Evolutionary conservation across 2,797 vertebrate species (phyloP).

Genomic region (Acanthurus lineatus): DNA sequence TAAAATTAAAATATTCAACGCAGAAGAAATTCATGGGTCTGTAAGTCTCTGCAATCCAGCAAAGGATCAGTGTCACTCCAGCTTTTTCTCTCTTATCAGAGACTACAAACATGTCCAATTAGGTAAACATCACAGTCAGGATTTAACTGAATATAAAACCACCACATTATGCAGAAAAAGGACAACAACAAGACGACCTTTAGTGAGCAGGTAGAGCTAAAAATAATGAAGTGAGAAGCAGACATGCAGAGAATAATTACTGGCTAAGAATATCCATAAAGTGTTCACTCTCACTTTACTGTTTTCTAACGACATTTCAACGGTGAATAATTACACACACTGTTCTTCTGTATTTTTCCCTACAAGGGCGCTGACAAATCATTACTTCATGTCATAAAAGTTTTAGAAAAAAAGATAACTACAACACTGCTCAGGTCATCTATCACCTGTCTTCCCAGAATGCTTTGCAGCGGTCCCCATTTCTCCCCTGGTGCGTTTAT

Average conservation of each 20-base stretch:
- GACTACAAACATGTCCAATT: slow-evolving; percentile 22
- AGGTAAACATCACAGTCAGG: slow-evolving; percentile 22
- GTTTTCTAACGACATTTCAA: slow-evolving; percentile 29
- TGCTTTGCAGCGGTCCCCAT: slow-evolving; percentile 60
- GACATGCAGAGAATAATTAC: slow-evolving; percentile 60
- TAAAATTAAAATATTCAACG: slow-evolving; percentile 3
- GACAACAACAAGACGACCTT: slow-evolving; percentile 46
- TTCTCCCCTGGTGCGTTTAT: slow-evolving; percentile 61
- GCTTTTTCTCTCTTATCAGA: slow-evolving; percentile 21
- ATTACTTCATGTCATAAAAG: slow-evolving; percentile 51
- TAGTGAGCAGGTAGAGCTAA: slow-evolving; percentile 44
- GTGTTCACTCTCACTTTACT: slow-evolving; percentile 45
- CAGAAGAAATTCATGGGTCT: background rate
- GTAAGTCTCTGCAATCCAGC: background rate
- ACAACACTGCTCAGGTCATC: slow-evolving; percentile 65
- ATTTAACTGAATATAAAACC: slow-evolving; percentile 42
- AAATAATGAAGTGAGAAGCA: slow-evolving; percentile 57
- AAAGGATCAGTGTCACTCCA: slow-evolving; percentile 8
- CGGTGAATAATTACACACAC: slow-evolving; percentile 45
- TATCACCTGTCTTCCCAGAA: slow-evolving; percentile 60
- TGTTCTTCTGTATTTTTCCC: slow-evolving; percentile 33
- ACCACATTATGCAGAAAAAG: slow-evolving; percentile 28
- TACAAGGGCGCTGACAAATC: background rate
- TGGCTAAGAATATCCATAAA: slow-evolving; percentile 66
- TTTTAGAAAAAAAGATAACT: slow-evolving; percentile 32